These are phyloP conservation scores for Myotis brandtii DNA, from an alignment of 2,113 vertebrate genomes.

Conservation along the genomic window DNA sequence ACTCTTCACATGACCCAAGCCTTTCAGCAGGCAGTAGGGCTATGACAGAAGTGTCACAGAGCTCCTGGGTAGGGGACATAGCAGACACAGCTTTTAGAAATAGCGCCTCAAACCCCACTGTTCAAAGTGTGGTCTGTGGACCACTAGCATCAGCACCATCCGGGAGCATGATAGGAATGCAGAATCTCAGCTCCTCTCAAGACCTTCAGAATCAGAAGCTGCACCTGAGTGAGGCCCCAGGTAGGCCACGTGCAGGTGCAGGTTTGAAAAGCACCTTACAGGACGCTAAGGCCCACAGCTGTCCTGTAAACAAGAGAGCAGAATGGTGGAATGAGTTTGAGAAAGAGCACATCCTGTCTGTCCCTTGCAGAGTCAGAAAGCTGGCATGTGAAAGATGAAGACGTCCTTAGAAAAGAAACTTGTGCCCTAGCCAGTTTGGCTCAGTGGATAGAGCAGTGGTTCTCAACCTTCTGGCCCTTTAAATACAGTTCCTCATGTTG, in stretches of 20 bases:
- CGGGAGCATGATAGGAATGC: not conserved
- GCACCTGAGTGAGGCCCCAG: not conserved
- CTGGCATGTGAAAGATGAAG: accelerated
- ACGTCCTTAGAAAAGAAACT: not conserved
- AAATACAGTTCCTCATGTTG: too few species aligned
- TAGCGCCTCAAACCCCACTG: not conserved
- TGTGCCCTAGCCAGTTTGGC: too few species aligned
- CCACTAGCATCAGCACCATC: not conserved
- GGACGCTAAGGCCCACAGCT: not conserved
- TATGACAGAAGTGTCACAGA: not conserved
- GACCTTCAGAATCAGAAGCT: not conserved
- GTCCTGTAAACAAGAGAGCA: not conserved
- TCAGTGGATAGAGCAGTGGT: too few species aligned
- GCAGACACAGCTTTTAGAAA: not conserved
- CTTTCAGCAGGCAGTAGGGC: not conserved
- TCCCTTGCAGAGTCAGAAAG: not conserved
- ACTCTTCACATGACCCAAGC: not conserved
- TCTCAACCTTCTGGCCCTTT: too few species aligned
- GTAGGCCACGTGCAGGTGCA: accelerated
- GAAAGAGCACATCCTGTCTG: not conserved
- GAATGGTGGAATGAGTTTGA: not conserved
- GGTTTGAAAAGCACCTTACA: not conserved
- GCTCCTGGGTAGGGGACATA: not conserved
- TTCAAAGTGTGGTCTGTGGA: not conserved
- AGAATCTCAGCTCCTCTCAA: not conserved